phyloP scores from a whole-genome alignment of 2,888 invertebrate genomes.

The Lasioglossum zephyrum region DNA sequence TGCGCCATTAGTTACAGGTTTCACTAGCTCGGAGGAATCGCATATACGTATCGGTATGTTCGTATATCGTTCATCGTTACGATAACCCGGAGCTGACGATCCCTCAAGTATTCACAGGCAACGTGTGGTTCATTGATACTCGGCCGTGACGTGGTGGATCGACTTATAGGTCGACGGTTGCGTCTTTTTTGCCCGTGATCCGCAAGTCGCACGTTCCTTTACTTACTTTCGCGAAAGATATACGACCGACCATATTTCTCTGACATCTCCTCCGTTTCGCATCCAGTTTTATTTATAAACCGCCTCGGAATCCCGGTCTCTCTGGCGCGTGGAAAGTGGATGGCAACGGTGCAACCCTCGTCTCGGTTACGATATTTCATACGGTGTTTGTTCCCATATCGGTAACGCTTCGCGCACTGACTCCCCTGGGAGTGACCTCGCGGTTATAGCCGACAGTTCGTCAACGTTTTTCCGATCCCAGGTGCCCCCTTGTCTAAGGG shows the following conservation, averaged over 20 bases:
- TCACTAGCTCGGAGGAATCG: not conserved
- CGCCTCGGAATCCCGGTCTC: slow-evolving; percentile 21
- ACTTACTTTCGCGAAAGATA: slow-evolving; percentile 35
- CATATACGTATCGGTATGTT: not conserved
- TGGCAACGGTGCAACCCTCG: slow-evolving; percentile 16
- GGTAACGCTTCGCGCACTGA: slow-evolving; percentile 2
- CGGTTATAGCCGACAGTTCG: slow-evolving; percentile 56
- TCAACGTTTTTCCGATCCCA: slow-evolving; percentile 53
- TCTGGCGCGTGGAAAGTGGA: slow-evolving; percentile 17
- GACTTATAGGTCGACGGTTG: not conserved
- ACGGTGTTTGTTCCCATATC: slow-evolving; percentile 41
- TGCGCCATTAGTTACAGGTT: slow-evolving; percentile 2
- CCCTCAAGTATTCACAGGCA: slow-evolving; percentile 16
- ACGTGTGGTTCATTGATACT: slow-evolving; percentile 4
- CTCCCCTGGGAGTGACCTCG: slow-evolving; percentile 56
- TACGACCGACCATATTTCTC: slow-evolving; percentile 40
- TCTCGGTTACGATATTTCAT: slow-evolving; percentile 52
- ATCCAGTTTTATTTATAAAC: slow-evolving; percentile 56
- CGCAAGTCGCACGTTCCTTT: slow-evolving; percentile 36
- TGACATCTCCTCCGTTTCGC: slow-evolving; percentile 9
- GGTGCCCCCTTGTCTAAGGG: slow-evolving; percentile 20
- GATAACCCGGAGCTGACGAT: slow-evolving; percentile 6
- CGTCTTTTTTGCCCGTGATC: slow-evolving; percentile 18
- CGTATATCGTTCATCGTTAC: slow-evolving; percentile 3
- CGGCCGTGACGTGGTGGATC: not conserved